Conservation (phyloP, 2,113 vertebrate species). For the Myocastor coypus region DNA sequence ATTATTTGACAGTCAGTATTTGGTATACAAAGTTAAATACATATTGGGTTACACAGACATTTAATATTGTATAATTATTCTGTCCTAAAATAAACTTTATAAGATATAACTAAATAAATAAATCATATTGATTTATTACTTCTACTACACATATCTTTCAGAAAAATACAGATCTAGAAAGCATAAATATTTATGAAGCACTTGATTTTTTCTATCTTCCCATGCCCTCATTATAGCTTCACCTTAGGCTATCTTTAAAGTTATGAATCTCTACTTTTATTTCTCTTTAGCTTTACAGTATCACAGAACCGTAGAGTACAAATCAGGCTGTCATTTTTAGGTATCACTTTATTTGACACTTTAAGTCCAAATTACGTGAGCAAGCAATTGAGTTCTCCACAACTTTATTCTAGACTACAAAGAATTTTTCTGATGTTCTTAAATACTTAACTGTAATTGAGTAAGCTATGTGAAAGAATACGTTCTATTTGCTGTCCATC, state of each 20-base stretch:
- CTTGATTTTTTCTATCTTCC: not conserved
- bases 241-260: not conserved
- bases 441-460: not conserved
- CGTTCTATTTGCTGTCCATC: not conserved
- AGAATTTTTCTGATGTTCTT: not conserved
- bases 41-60: conserved; percentile 48
- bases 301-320: not conserved
- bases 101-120: not conserved
- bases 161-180: conserved; percentile 32
- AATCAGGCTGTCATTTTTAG: not conserved
- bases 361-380: not conserved
- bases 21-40: not conserved
- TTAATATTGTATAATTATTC: conserved; percentile 67
- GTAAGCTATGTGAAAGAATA: not conserved
- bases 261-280: not conserved
- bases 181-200: not conserved
- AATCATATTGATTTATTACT: not conserved
- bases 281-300: not conserved
- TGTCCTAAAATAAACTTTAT: conserved; percentile 76
- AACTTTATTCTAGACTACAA: not conserved
- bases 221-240: not conserved
- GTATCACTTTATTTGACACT: conserved; percentile 15
- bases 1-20: conserved; percentile 56
- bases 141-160: not conserved
- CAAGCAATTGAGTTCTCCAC: not conserved